A percentile compares a stretch with the other conserved stretches of the same genome.
Conservation (phyloP, 2,888 invertebrate species). For the Globia sparganii region DNA sequence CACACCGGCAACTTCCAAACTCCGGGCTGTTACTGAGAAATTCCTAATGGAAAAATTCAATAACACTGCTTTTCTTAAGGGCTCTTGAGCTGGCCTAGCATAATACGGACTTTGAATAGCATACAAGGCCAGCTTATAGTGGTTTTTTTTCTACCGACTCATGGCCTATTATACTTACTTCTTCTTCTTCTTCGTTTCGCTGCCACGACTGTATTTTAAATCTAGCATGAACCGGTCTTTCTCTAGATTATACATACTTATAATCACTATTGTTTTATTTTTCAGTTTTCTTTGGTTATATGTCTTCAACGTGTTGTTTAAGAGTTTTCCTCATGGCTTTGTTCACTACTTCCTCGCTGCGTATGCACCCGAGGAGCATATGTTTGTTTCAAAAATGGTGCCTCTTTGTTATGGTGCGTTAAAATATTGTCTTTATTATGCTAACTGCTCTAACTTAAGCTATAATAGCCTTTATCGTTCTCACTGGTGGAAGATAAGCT, state of each 20-base stretch:
- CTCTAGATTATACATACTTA: too few species aligned
- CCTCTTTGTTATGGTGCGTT: slow-evolving; percentile 74
- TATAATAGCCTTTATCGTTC: not conserved
- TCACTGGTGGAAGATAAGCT: not conserved
- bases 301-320: slow-evolving; percentile 67
- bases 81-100: not conserved
- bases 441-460: not conserved
- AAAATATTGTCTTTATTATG: not conserved
- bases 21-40: too few species aligned
- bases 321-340: slow-evolving; percentile 73
- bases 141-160: too few species aligned
- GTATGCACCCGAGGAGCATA: slow-evolving; percentile 76
- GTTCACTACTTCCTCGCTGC: slow-evolving; percentile 75
- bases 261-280: not conserved
- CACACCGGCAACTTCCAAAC: too few species aligned
- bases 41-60: too few species aligned
- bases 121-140: not conserved
- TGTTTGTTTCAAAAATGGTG: slow-evolving; percentile 76
- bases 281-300: slow-evolving; percentile 66
- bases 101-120: not conserved
- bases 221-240: too few species aligned
- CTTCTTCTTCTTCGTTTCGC: too few species aligned
- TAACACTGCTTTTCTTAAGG: too few species aligned
- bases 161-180: too few species aligned
- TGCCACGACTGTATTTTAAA: too few species aligned